These are phyloP conservation scores for Myripristis murdjan DNA, from an alignment of 2,797 vertebrate genomes.

Conservation along the genomic window DNA sequence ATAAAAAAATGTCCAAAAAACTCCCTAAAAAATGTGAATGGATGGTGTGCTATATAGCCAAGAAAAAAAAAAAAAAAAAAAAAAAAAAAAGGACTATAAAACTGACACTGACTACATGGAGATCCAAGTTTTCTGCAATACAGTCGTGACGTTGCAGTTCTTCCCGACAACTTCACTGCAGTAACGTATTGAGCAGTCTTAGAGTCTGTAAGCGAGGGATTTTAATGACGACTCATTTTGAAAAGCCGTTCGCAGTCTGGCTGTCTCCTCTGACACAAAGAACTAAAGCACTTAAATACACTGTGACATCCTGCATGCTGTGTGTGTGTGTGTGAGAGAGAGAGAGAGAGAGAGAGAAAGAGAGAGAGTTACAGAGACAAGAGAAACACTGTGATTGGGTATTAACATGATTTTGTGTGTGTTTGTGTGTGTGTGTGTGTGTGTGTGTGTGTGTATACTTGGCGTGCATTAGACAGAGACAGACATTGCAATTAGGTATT, in stretches of 20 bases:
- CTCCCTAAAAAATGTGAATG: too few relatives aligned
- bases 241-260: background rate
- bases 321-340: background rate
- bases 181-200: background rate
- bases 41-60: constrained; percentile 47
- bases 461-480: background rate
- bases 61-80: too few relatives aligned
- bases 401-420: background rate
- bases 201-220: background rate
- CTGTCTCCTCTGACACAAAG: constrained; percentile 8
- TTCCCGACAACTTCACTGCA: background rate
- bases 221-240: background rate
- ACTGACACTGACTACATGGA: too few relatives aligned
- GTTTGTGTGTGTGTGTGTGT: background rate
- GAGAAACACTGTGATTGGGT: background rate
- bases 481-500: constrained; percentile 17
- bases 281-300: constrained; percentile 11
- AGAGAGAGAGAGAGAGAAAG: too few relatives aligned
- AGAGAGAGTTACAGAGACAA: too few relatives aligned
- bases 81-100: too few relatives aligned
- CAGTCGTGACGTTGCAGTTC: background rate
- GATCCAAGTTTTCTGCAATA: background rate
- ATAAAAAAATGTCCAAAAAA: too few relatives aligned
- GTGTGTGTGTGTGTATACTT: background rate
- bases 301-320: background rate